Percentiles rank a stretch among this genome's conserved stretches.
phyloP scores from a whole-genome alignment of 1,140 invertebrate genomes.

The Adoxophyes honmai region DNA sequence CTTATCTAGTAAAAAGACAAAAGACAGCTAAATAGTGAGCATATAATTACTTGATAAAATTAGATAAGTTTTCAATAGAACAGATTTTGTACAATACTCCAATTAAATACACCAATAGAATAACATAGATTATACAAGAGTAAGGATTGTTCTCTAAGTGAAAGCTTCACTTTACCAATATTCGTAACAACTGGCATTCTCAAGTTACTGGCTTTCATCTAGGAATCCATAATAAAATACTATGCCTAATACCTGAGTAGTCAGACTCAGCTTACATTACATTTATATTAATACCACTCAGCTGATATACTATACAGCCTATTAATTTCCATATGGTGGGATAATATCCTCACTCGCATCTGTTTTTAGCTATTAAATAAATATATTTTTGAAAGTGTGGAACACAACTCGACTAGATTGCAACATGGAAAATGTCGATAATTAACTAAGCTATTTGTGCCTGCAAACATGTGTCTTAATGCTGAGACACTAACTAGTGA shows the following conservation, averaged over 20 bases:
- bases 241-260: too few species aligned
- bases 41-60: slow-evolving; percentile 38
- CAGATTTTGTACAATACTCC: slow-evolving; percentile 5
- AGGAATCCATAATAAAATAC: background rate
- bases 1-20: slow-evolving; percentile 34
- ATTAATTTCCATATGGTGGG: slow-evolving; percentile 7
- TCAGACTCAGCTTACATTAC: slow-evolving; percentile 9
- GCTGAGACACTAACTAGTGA: too few species aligned
- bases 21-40: slow-evolving; percentile 57
- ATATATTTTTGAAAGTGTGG: slow-evolving; percentile 21
- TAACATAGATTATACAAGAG: slow-evolving; percentile 13
- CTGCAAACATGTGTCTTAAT: too few species aligned
- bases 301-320: slow-evolving; percentile 1
- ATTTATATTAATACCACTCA: background rate
- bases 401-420: too few species aligned
- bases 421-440: too few species aligned
- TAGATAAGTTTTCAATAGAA: slow-evolving; percentile 5
- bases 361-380: slow-evolving; percentile 18
- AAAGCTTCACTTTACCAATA: background rate
- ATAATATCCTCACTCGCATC: too few species aligned
- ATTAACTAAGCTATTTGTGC: too few species aligned
- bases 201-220: too few species aligned
- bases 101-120: slow-evolving; percentile 11
- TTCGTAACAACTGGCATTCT: too few species aligned
- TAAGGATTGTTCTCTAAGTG: background rate